phyloP scores from a whole-genome alignment of 2,113 vertebrate genomes.

The Takifugu flavidus region DNA sequence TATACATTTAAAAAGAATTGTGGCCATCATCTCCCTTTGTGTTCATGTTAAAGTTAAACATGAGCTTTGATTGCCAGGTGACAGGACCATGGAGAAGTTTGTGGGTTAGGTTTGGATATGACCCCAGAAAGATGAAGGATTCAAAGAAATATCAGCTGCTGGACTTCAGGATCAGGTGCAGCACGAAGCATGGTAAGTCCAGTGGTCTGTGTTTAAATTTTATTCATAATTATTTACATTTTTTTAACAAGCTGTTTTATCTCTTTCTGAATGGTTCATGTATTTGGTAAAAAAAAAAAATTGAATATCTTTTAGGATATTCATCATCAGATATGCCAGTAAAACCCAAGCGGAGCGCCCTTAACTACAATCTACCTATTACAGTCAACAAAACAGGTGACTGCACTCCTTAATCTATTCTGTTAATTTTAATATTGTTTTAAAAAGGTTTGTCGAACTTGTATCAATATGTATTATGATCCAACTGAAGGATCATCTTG shows the following conservation, averaged over 20 bases:
- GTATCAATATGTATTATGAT: too few species aligned
- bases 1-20: too few species aligned
- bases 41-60: not conserved
- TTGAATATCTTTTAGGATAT: constrained; percentile 72
- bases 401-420: not conserved
- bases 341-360: constrained; percentile 91
- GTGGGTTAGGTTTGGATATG: constrained; percentile 91
- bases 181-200: constrained; percentile 86
- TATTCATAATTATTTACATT: not conserved
- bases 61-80: constrained; percentile 68
- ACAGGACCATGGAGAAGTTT: constrained; percentile 97
- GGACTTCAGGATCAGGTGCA: constrained; percentile 95
- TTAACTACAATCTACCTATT: constrained; percentile 90
- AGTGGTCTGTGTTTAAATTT: too few species aligned
- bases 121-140: constrained; percentile 84
- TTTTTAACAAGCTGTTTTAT: not conserved
- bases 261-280: not conserved
- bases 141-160: constrained; percentile 94
- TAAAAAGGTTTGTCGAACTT: too few species aligned
- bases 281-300: too few species aligned
- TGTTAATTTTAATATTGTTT: too few species aligned
- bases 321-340: constrained; percentile 83
- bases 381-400: constrained; percentile 87
- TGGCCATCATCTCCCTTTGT: not conserved
- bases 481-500: too few species aligned